A percentile compares a stretch with the other conserved stretches of the same genome.
These are phyloP conservation scores for Theropithecus gelada DNA, from an alignment of 2,113 vertebrate genomes.

Conservation along the genomic window DNA sequence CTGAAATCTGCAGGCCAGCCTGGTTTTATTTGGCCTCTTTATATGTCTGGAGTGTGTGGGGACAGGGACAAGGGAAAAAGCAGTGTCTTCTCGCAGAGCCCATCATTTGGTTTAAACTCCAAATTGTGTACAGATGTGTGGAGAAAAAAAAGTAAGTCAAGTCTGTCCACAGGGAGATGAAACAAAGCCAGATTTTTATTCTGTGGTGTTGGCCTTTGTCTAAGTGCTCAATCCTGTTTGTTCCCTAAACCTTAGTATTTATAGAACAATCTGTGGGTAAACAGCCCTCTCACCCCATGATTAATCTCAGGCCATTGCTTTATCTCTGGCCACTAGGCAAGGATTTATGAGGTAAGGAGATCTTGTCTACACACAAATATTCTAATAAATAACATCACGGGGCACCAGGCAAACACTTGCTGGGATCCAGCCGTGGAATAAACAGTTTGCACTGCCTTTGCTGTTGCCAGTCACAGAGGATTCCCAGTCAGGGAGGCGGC, in stretches of 20 bases:
- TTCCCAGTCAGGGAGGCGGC: constrained; percentile 32
- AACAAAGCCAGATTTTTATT: neutral
- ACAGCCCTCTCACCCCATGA: constrained; percentile 56
- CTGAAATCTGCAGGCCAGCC: neutral
- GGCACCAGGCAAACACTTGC: constrained; percentile 28
- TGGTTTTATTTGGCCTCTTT: neutral
- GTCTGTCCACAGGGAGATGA: too few relatives aligned
- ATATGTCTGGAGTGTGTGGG: neutral
- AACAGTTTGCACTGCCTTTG: constrained; percentile 14
- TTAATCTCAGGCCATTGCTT: constrained; percentile 71
- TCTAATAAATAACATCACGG: constrained; percentile 66
- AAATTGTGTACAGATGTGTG: neutral
- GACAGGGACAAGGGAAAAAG: neutral
- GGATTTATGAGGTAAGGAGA: constrained; percentile 76
- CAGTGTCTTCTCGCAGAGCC: neutral
- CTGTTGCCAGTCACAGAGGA: neutral
- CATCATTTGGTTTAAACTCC: accelerated
- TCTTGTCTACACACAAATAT: constrained; percentile 60
- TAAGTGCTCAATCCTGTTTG: neutral
- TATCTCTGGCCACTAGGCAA: constrained; percentile 69
- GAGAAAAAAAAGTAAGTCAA: neutral
- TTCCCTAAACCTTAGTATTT: constrained; percentile 49
- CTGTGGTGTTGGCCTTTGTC: neutral
- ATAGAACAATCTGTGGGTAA: neutral
- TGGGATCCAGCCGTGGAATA: constrained; percentile 57